Evolutionary conservation across 2,888 invertebrate species (phyloP), one percentile per base, ranked within the genome.

Genomic region (Drosophila koepferae): DNA sequence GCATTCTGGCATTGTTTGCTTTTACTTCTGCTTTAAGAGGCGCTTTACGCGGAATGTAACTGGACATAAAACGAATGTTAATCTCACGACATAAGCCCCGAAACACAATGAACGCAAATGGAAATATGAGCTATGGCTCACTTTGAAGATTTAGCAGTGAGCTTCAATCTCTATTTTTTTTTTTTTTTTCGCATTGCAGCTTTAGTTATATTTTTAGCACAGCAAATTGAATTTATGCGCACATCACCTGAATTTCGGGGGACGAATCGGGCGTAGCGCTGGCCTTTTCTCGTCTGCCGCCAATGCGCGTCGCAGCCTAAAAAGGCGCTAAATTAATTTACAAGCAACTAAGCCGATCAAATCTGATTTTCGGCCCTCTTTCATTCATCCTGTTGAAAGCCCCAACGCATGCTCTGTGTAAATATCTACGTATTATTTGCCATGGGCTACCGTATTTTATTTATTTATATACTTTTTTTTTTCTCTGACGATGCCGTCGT

Each of bases 281-380:
- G 28, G n/a, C 23, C n/a, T 48, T 54, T 67, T 61, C 20, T 23
- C 43, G 23, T 23, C 46, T 48, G 28, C 63, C 63, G 38, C 16
- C 16, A 63, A 68, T 80, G 61, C 56, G 40, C 48, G 67, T 3
- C 43, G 58, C 43, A 40, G 78, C 72, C 79, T 80, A 72, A 82
- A 74, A 82, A 80, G 69, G 46, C 69, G 70, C 74, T 73, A 86
- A 86, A 74, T 74, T 84, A 82, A 84, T 80, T 83, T 80, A 72
- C 66, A 68, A 78, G 70, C 88, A 74, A 78, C 84, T 78, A 88
- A 88, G 86, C 86, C 72, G 70, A 64, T 80, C 74, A 86, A 88
- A 86, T 84, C 68, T 80, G 80, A 86, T 86, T 84, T 86, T 34
- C 53, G 46, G 59, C 54, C 67, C 16, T 56, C 60, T 46, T 56